Evolutionary conservation across 1,140 invertebrate species (phyloP), one percentile per base, ranked within the genome.

Genomic region (Pseudachorutes palmiensis): DNA sequence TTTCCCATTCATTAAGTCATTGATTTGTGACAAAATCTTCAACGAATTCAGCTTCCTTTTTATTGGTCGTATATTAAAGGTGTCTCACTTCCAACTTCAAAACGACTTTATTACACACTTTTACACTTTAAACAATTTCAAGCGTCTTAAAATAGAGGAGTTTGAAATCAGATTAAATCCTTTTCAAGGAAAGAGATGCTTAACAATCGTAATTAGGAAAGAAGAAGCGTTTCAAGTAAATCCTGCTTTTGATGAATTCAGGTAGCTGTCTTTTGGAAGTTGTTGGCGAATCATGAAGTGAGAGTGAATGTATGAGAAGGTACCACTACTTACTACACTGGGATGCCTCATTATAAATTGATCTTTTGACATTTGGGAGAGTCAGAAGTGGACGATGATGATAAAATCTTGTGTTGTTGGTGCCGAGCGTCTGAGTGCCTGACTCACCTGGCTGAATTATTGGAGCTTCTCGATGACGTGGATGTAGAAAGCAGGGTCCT

Each of bases 401-500:
- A 61, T 61, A 26, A 9, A 61, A 32, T 55, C 51, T n/a, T n/a
- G n/a, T n/a, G n/a, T n/a, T 36, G 5, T 30, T 61, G 59, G 59
- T 63, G 61, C 61, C 33, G 61, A 2, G 22, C 3, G 31, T 63
- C 33, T 32, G 41, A 41, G 61, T 28, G 28, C 26, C 48, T 57
- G 63, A 51, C 41, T 51, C 63, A 64, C 63, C 19, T 31, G 16
- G 24, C 12, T n/a, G 14, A 24, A 63, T 55, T 30, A 51, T 64
- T 51, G 33, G 29, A 61, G 73, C 75, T 91, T 92, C 78, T 90
- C 82, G 62, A 92, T 81, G 9, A 91, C 81, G 75, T 93, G 91
- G 63, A 93, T 91, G 72, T 90, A 93, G 77, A 91, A 92, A 32
- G 84, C 88, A 1, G 90, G 90, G 71, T 83, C 80, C 65, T 84